Base-by-base conservation (phyloP, 1,140 invertebrate species). In the Drosophila nigrodunni region DNA sequence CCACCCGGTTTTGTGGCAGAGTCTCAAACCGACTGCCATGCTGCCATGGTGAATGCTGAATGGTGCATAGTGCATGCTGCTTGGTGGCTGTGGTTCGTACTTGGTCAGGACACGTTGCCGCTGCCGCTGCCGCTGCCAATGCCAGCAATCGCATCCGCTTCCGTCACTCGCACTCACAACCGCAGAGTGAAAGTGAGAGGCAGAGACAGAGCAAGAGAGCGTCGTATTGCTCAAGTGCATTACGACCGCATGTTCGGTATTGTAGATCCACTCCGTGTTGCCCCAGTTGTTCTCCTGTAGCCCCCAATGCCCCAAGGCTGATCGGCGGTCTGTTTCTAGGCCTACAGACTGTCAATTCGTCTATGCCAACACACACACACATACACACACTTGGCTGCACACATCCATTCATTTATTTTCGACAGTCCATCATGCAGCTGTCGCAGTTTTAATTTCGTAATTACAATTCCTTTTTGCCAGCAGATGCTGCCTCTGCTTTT, bases 391-490 rank as follows among this genome's bases (percentile, higher is more conserved):
- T 21, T 21, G 7, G 10, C 21, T n/a, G 34, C 47, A 78, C 49
- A 47, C 60, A 78, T 74, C 71, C 80, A 87, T 87, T 87, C 69
- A 87, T 83, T 87, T 88, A 83, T 66, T 83, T 88, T 59, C 65
- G 79, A 79, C 76, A 88, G 83, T 86, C 83, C 82, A 87, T 87
- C 83, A 88, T 87, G 76, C 83, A 77, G 69, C 82, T 83, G 82
- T 80, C 81, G 77, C 73, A 88, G 69, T 83, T 87, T 87, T 87
- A 87, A 87, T 87, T 87, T 74, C 82, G 83, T 87, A 87, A 87
- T 87, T 87, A 87, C 82, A 83, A 87, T 88, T 78, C 76, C 58
- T 71, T 73, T 78, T 66, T 62, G 60, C 67, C 60, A 54, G 30
- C 76, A 57, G 54, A 46, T 50, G 54, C 57, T 52, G 68, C 35